Percentiles rank a stretch among this genome's conserved stretches.
phyloP scores from a whole-genome alignment of 2,888 invertebrate species.

The Hirtodrosophila duncani region DNA sequence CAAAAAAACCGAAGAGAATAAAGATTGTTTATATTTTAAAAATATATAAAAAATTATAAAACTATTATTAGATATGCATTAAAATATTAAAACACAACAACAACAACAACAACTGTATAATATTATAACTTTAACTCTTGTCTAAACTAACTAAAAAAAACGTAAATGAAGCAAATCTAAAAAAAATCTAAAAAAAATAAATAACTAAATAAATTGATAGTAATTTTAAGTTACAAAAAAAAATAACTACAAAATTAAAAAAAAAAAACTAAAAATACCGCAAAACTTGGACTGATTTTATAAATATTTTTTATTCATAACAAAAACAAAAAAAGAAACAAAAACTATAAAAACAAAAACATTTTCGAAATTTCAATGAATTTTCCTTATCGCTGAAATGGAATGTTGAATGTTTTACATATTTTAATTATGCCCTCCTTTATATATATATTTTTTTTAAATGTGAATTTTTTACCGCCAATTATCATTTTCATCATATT shows the following conservation, averaged over 20 bases:
- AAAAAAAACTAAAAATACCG: constrained; percentile 39
- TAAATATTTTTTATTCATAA: constrained; percentile 66
- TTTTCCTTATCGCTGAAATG: too few relatives aligned
- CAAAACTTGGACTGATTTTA: constrained; percentile 75
- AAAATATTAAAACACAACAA: constrained; percentile 13
- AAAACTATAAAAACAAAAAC: constrained; percentile 40
- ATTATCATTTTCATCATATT: constrained; percentile 14
- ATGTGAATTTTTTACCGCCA: constrained; percentile 8
- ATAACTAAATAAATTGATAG: constrained; percentile 29
- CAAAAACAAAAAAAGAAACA: constrained; percentile 37
- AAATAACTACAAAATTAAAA: constrained; percentile 22
- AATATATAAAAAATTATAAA: constrained; percentile 55
- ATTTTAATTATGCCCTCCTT: constrained; percentile 49
- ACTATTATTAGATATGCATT: constrained; percentile 29
- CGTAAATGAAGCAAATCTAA: constrained; percentile 16
- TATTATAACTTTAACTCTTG: constrained; percentile 23
- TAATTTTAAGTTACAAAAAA: constrained; percentile 39
- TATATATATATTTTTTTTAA: constrained; percentile 39
- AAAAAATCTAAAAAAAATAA: constrained; percentile 28
- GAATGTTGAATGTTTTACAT: too few relatives aligned
- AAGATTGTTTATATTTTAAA: constrained; percentile 76
- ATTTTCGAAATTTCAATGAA: too few relatives aligned
- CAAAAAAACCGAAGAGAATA: constrained; percentile 71
- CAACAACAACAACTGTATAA: constrained; percentile 20
- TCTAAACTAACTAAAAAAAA: constrained; percentile 2